Percentiles rank a stretch among this genome's conserved stretches.
Conservation (phyloP, 2,113 vertebrate genomes). For the Zeus faber region DNA sequence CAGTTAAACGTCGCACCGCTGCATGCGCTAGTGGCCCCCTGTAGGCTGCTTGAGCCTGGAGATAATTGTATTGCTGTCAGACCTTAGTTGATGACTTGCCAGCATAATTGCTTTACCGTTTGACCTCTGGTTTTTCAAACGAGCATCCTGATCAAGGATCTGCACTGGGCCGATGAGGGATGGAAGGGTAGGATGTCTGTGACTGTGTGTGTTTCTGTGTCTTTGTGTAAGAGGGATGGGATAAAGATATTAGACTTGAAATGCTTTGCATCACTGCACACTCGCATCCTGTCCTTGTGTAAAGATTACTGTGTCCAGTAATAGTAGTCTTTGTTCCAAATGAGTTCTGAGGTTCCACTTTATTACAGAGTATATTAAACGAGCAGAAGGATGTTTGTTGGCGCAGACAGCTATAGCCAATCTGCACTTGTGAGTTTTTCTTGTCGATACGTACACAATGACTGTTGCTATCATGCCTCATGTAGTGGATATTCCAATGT, state of each 20-base stretch:
- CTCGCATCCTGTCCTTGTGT: too few species aligned
- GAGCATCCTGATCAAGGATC: constrained; percentile 62
- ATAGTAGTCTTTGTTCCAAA: too few species aligned
- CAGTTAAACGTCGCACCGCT: too few species aligned
- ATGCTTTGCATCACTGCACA: background rate
- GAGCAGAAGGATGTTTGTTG: too few species aligned
- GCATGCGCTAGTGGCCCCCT: constrained; percentile 22
- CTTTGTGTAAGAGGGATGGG: constrained; percentile 1
- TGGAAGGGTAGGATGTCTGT: constrained; percentile 21
- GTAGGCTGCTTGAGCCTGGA: constrained; percentile 40
- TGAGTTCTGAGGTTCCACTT: too few species aligned
- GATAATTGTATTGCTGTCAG: constrained; percentile 71
- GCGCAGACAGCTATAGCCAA: too few species aligned
- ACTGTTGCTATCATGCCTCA: too few species aligned
- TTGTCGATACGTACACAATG: too few species aligned
- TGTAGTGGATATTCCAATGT: too few species aligned
- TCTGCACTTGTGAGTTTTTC: too few species aligned
- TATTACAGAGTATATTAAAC: too few species aligned
- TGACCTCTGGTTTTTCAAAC: constrained; percentile 68
- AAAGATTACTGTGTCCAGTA: too few species aligned
- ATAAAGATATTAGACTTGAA: background rate
- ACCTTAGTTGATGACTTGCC: constrained; percentile 64
- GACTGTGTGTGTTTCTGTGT: constrained; percentile 21
- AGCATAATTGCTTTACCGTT: constrained; percentile 65
- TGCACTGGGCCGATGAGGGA: constrained; percentile 47